A percentile compares a stretch with the other conserved stretches of the same genome.
phyloP scores from a whole-genome alignment of 2,113 vertebrate species.

The Hymenochirus boettgeri region DNA sequence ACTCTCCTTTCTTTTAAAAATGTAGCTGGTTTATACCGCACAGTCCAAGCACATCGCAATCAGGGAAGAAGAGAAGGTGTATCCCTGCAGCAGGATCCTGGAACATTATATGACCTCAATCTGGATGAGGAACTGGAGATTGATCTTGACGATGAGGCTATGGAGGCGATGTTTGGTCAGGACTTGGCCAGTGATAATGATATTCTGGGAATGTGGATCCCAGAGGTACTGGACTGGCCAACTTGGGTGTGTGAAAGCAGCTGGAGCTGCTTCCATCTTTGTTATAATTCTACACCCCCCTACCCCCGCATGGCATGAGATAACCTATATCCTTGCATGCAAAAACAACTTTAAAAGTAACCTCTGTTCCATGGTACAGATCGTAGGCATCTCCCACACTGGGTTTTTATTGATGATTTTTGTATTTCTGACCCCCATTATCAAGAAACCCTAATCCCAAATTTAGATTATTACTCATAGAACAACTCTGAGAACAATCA shows the following conservation, averaged over 20 bases:
- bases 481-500: too few relatives aligned
- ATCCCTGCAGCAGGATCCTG: constrained; percentile 81
- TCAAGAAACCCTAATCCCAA: too few relatives aligned
- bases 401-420: too few relatives aligned
- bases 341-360: too few relatives aligned
- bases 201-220: constrained; percentile 99
- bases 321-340: constrained; percentile 34
- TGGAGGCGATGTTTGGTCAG: constrained; percentile 98
- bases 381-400: too few relatives aligned
- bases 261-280: constrained; percentile 73
- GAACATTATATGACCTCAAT: constrained; percentile 90
- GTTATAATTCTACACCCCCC: constrained; percentile 34
- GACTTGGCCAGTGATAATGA: constrained; percentile 91
- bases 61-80: constrained; percentile 85
- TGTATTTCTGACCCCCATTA: too few relatives aligned
- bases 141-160: constrained; percentile 96
- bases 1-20: neutral
- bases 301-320: constrained; percentile 21
- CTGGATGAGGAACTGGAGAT: constrained; percentile 95
- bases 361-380: too few relatives aligned
- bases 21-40: constrained; percentile 92
- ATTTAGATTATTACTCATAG: too few relatives aligned
- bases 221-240: constrained; percentile 99
- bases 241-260: constrained; percentile 98
- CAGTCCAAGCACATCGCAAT: constrained; percentile 91